Evolutionary conservation across 2,888 invertebrate genomes (phyloP).

Genomic region (Calameuta idolon): DNA sequence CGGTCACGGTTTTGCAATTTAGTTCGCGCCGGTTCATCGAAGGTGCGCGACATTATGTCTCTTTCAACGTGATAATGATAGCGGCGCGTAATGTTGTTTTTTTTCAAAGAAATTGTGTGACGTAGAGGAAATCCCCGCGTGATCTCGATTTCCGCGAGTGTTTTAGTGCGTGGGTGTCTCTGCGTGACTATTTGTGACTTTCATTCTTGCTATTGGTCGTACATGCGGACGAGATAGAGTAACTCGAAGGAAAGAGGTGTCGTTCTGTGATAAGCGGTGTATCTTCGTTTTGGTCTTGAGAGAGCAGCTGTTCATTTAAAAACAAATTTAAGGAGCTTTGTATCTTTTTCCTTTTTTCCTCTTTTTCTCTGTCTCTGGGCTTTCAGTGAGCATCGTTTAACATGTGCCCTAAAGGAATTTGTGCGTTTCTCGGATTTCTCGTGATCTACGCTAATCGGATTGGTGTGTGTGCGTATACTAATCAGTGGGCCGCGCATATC

Average conservation of each 20-base stretch:
- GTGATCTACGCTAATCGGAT: no score
- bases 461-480: slow-evolving; percentile 65
- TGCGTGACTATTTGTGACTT: no score
- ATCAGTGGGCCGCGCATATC: slow-evolving; percentile 75
- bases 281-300: no score
- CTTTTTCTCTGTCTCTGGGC: not conserved
- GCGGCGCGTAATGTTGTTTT: not conserved
- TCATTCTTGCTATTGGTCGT: no score
- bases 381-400: not conserved
- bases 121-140: no score
- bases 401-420: slow-evolving; percentile 55
- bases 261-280: no score
- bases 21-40: not conserved
- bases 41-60: not conserved
- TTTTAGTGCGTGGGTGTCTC: not conserved
- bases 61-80: not conserved
- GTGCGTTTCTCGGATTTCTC: slow-evolving; percentile 30
- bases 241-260: no score
- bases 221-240: no score
- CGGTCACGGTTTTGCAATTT: not conserved
- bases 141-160: no score
- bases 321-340: no score
- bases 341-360: not conserved
- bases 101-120: no score
- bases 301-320: no score